Evolutionary conservation across 2,797 vertebrate genomes (phyloP).

Genomic region (Sebastes goodei): DNA sequence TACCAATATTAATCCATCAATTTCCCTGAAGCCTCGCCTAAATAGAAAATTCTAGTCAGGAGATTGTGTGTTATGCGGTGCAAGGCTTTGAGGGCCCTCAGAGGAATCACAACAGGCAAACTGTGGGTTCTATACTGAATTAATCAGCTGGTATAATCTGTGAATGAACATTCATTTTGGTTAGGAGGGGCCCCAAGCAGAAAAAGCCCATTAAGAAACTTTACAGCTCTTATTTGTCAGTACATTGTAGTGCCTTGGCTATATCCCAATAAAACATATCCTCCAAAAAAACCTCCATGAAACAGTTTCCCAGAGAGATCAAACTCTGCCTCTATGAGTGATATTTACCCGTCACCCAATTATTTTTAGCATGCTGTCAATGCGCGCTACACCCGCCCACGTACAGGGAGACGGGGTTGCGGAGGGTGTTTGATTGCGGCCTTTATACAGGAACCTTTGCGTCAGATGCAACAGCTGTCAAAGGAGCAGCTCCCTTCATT

Average conservation of each 20-base stretch:
- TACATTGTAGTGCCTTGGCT: conserved; percentile 41
- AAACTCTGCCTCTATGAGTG: conserved; percentile 63
- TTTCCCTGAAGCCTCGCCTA: conserved; percentile 58
- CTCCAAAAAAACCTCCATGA: conserved; percentile 51
- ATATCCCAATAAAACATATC: conserved; percentile 47
- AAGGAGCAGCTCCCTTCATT: conserved; percentile 79
- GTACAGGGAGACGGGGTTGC: conserved; percentile 49
- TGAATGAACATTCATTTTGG: conserved; percentile 57
- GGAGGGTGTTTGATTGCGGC: conserved; percentile 75
- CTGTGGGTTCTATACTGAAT: conserved; percentile 53
- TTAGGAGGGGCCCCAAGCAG: conserved; percentile 37
- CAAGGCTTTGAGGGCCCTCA: conserved; percentile 63
- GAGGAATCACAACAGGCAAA: conserved; percentile 65
- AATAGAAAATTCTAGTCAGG: conserved; percentile 55
- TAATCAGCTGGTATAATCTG: conserved; percentile 64
- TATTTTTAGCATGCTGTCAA: conserved; percentile 75
- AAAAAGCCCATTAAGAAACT: conserved; percentile 61
- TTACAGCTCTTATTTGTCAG: conserved; percentile 43
- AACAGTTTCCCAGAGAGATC: conserved; percentile 58
- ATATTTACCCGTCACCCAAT: conserved; percentile 78
- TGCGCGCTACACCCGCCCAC: conserved; percentile 60
- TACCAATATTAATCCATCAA: conserved; percentile 69
- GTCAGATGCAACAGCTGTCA: conserved; percentile 81
- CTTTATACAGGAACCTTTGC: conserved; percentile 76
- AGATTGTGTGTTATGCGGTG: conserved; percentile 44